A percentile compares a stretch with the other conserved stretches of the same genome.
Conservation (phyloP, 2,113 vertebrate genomes). For the Mus spicilegus region DNA sequence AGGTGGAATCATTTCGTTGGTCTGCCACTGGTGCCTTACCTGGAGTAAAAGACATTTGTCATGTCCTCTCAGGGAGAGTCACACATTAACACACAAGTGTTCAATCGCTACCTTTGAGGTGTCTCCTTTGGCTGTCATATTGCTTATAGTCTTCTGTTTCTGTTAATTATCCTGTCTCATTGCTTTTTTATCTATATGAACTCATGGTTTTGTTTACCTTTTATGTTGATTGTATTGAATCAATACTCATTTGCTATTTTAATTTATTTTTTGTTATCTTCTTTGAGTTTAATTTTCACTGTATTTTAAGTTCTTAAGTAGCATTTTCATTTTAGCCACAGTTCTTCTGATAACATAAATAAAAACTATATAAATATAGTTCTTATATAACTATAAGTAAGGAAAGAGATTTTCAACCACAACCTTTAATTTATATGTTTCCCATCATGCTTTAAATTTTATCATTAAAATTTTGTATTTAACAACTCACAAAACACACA, state of each 20-base stretch:
- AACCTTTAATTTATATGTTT: background rate
- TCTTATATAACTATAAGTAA: too few species aligned
- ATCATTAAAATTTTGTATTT: background rate
- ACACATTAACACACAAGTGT: too few species aligned
- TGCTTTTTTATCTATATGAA: background rate
- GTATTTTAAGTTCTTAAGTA: background rate
- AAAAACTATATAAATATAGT: background rate
- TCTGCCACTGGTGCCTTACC: background rate
- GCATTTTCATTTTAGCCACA: background rate
- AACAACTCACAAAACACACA: too few species aligned
- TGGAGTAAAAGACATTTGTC: background rate
- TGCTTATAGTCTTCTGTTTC: background rate
- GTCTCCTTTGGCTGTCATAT: background rate
- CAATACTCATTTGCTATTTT: background rate
- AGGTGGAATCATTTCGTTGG: too few species aligned
- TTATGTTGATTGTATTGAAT: background rate
- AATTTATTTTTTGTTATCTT: background rate
- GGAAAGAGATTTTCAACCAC: background rate
- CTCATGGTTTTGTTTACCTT: background rate
- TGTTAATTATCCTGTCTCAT: background rate
- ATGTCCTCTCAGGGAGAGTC: background rate
- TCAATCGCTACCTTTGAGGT: background rate
- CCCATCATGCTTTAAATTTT: background rate
- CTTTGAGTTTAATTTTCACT: background rate
- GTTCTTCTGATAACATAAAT: background rate